Base-by-base conservation (phyloP, 64 coral and sea anemone species). In the Dendronephthya gigantea region DNA sequence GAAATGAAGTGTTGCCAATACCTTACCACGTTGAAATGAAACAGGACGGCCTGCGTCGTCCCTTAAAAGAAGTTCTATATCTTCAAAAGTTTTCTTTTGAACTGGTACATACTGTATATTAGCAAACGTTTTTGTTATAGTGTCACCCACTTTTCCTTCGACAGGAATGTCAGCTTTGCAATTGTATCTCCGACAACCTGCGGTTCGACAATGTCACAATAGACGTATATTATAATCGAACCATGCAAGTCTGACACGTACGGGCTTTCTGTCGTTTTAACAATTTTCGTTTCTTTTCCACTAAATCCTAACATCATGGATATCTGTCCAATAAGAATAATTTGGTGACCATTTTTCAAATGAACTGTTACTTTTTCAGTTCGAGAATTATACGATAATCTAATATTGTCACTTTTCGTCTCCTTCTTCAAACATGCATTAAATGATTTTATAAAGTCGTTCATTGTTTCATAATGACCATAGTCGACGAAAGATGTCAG, bases 101-200 rank as follows among this genome's bases (percentile, higher is more conserved):
- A 45, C 41, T 6, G 41, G 41, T 45, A 45, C 41, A 45, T 45
- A 45, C 11, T 45, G 41, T 45, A 45, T 45, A 11, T 45, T 45
- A 11, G 41, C 39, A 36, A 88, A 88, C 27, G 87, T 83, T 49
- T 55, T 84, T 45, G 56, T 83, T 41, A 84, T 84, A 25, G 48
- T 34, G n/a, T 39, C 84, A 52, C 33, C 81, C 81, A 40, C 25
- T 52, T 47, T 89, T 89, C 9, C 86, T 31, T 87, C 86, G 11
- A 79, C 86, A 52, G 87, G 76, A 32, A 89, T 27, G 16, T 36
- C 5, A 89, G 32, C 28, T 43, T 27, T n/a, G 87, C 87, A 33
- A 34, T 89, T 39, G 82, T 84, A 84, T 89, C 88, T 69, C 88
- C 88, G 10, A 89, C 82, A 30, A 89, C 72, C 41, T 89, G 82